Base-by-base conservation (phyloP, 2,113 vertebrate genomes). In the Triplophysa siluroides region DNA sequence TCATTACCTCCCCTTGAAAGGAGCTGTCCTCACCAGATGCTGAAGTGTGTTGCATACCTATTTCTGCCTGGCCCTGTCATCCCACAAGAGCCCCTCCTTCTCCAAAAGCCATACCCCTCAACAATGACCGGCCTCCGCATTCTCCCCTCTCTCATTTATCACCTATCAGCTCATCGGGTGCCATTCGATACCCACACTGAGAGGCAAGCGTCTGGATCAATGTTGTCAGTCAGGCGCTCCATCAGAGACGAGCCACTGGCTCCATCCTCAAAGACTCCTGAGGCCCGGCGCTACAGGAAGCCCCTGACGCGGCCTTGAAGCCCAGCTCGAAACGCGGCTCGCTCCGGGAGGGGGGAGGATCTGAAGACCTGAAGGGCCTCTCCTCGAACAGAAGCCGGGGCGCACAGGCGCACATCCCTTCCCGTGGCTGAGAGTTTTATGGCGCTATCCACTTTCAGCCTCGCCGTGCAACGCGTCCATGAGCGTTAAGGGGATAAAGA, bases 11-110 rank as follows among this genome's bases (percentile, higher is more conserved):
- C 47, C 63, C 83, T 80, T 68, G 82, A 85, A 83, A 87, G 84
- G 78, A 87, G 74, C 84, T 85, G 83, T 85, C 86, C 82, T 83
- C 86, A 33, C 80, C 77, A 71, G 77, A 81, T 43, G 71, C 78
- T 75, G 67, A 26, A 52, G 19, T 52, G 67, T 76, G 63, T 63
- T 47, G 75, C 77, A 62, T 43, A 26, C 70, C 69, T 60, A 62
- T 70, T 60, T 60, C 80, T 58, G 73, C 79, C 83, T 79, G 78
- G 76, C 81, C 38, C 54, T 7, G 45, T 70, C 50, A 73, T 71
- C 72, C 10, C 82, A 65, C 26, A 26, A 54, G 45, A 56, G 69
- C 62, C 78, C 66, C 50, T 29, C 47, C 70, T 58, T 33, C 70
- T 72, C 81, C 64, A 43, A 56, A 75, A 33, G 72, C 67, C 60